A percentile compares a stretch with the other conserved stretches of the same genome.
phyloP scores from a whole-genome alignment of 2,888 invertebrate genomes.

The Zaprionus obscuricornis region DNA sequence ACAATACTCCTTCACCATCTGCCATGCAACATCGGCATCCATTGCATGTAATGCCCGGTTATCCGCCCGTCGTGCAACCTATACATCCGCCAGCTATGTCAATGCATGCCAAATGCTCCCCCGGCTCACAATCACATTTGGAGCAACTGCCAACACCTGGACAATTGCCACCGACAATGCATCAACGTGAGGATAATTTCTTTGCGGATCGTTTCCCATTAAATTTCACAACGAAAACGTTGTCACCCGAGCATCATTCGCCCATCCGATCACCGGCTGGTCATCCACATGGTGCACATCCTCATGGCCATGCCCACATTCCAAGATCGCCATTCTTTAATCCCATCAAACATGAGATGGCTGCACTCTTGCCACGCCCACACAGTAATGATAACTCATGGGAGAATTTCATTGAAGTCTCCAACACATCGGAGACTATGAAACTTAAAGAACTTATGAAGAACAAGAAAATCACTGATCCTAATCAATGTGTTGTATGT shows the following conservation, averaged over 20 bases:
- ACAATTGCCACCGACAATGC: slow-evolving; percentile 79
- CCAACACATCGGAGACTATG: slow-evolving; percentile 94
- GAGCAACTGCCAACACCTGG: slow-evolving; percentile 81
- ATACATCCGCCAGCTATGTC: slow-evolving; percentile 79
- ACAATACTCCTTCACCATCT: too few relatives aligned
- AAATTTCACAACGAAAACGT: slow-evolving; percentile 77
- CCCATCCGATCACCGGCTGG: slow-evolving; percentile 82
- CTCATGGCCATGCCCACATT: slow-evolving; percentile 72
- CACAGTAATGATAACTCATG: slow-evolving; percentile 97
- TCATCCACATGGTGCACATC: slow-evolving; percentile 33
- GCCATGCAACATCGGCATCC: slow-evolving; percentile 2
- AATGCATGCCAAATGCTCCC: slow-evolving; percentile 83
- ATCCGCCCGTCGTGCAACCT: slow-evolving; percentile 83
- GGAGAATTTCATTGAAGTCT: slow-evolving; percentile 98
- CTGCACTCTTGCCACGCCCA: slow-evolving; percentile 87
- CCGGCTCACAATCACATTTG: slow-evolving; percentile 82
- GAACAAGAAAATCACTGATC: slow-evolving; percentile 97
- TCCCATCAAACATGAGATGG: slow-evolving; percentile 83
- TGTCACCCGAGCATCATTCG: slow-evolving; percentile 82
- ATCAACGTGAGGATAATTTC: slow-evolving; percentile 81
- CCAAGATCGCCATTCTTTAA: slow-evolving; percentile 82
- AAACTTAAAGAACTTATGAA: slow-evolving; percentile 98
- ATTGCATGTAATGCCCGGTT: slow-evolving; percentile 32
- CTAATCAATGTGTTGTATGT: slow-evolving; percentile 99
- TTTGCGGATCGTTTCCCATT: slow-evolving; percentile 80